Conservation (phyloP, 2,113 vertebrate genomes). For the Chloroceryle aenea region DNA sequence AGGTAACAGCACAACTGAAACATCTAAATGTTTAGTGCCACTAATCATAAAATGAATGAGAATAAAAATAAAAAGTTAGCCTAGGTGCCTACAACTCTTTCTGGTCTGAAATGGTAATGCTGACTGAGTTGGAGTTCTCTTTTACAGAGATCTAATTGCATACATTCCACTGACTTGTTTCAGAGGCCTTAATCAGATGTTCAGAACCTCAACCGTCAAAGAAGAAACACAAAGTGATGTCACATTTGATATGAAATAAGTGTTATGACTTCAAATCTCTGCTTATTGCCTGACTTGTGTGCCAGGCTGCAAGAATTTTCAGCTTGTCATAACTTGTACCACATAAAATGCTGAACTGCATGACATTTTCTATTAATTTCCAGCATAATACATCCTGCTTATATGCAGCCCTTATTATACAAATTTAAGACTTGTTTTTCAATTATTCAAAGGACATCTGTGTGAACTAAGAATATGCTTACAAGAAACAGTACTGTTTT, state of each 20-base stretch:
- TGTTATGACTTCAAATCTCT: background rate
- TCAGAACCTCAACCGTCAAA: background rate
- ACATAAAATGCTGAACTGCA: background rate
- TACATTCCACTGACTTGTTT: background rate
- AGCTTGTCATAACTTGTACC: background rate
- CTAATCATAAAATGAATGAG: background rate
- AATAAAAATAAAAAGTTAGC: background rate
- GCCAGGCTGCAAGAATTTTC: background rate
- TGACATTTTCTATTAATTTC: constrained; percentile 24
- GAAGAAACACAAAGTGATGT: background rate
- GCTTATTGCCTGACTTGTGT: background rate
- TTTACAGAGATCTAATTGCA: background rate
- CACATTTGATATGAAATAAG: background rate
- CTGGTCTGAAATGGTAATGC: background rate
- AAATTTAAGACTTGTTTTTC: background rate
- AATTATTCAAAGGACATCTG: constrained; percentile 17
- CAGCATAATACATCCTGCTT: background rate
- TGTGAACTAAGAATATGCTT: background rate
- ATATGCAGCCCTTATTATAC: background rate
- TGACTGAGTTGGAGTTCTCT: background rate
- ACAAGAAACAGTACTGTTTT: background rate
- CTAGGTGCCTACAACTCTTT: background rate
- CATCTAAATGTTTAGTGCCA: background rate
- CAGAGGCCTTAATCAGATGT: background rate
- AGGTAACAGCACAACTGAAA: background rate